Evolutionary conservation across 2,113 vertebrate genomes (phyloP), one percentile per base, ranked within the genome.

Genomic region (mouse (Mus musculus)): DNA sequence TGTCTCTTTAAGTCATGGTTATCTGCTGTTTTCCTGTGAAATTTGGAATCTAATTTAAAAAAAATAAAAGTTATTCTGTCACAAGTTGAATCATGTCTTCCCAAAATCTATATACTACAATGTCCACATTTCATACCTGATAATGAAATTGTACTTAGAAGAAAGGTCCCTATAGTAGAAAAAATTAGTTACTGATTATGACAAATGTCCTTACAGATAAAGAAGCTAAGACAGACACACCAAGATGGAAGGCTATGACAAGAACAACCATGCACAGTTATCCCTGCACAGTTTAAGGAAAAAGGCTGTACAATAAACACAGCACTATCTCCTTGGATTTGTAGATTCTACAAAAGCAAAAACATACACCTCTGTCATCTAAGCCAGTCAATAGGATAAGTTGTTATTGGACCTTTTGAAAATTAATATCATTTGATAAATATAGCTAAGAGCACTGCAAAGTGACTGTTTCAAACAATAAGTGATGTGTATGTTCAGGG

Each of bases 1-100:
- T 56, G 13, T 87, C 9, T 65, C 36, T 76, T 20, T 7, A 81
- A 49, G 33, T 92, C 4, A 26, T 20, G 94, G 98, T 96, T 97
- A 86, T 73, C 42, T 86, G 49, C 16, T 4, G 2, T 26, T 75
- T 8, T 72, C 24, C 92, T 24, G 85, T 1, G 46, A 36, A 89
- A 80, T 69, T 84, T 77, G 63, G 3, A 85, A 33, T 85, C 33
- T 88, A n/a, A 4, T 71, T 81, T 76, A 28, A 28, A n/a, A 36
- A 77, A 67, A 7, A 7, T 63, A 54, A 84, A 72, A 72, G 77
- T 54, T 49, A 1, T 82, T 52, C 33, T 56, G 5, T 49, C 71
- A 61, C 30, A 7, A 20, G 39, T 14, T 84, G 20, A 92, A 36
- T 30, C 36, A 4, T 88, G 22, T 73, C 17, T 3, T 65, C 5